These are phyloP conservation scores for Cloeon dipterum DNA, from an alignment of 2,888 invertebrate genomes.

Conservation along the genomic window DNA sequence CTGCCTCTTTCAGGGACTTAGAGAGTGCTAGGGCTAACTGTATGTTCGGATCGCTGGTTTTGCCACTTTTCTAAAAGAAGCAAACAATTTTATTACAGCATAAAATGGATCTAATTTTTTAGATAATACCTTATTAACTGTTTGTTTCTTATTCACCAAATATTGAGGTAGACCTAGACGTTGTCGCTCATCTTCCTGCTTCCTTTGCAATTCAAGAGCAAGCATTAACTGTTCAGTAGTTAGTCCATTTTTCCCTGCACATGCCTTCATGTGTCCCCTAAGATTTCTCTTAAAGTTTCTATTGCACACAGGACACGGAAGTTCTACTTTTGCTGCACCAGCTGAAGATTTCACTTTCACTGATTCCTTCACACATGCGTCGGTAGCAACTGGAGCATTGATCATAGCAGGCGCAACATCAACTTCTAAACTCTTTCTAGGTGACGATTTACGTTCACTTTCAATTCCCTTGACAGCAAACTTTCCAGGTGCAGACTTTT, in stretches of 20 bases:
- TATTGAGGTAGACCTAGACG: conserved; percentile 18
- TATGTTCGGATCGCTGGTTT: conserved; percentile 16
- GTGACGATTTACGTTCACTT: too few species aligned
- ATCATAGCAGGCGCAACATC: too few species aligned
- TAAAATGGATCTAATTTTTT: not conserved
- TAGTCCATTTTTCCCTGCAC: conserved; percentile 18
- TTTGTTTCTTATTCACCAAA: conserved; percentile 2
- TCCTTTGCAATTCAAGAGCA: conserved; percentile 18
- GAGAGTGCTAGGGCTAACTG: conserved; percentile 21
- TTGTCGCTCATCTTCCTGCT: conserved; percentile 17
- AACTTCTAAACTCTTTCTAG: too few species aligned
- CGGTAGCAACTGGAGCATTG: too few species aligned
- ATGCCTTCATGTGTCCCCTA: conserved; percentile 17
- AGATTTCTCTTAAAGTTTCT: not conserved
- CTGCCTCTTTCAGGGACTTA: conserved; percentile 19
- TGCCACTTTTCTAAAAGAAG: not conserved
- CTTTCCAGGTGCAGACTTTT: too few species aligned
- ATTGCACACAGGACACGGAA: not conserved
- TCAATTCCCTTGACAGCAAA: too few species aligned
- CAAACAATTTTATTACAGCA: not conserved
- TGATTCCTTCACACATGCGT: too few species aligned
- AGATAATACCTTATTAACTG: conserved; percentile 1
- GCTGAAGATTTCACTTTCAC: too few species aligned
- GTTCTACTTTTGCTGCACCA: too few species aligned
- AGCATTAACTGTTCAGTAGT: conserved; percentile 16